Conservation (phyloP, 2,888 invertebrate genomes). For the Eueremaeus valkanovi region DNA sequence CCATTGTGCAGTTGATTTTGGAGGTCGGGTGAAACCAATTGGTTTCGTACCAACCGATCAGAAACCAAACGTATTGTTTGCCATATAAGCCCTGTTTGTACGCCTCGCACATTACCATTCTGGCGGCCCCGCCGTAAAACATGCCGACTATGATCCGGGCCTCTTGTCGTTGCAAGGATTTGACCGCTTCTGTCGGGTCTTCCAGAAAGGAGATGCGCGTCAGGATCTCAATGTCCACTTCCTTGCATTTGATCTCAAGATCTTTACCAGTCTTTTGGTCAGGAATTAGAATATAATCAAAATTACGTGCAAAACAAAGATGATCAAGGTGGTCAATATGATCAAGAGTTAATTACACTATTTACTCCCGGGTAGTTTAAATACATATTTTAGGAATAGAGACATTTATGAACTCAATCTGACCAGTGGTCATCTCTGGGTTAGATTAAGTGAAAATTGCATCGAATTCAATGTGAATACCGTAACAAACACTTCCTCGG, state of each 20-base stretch:
- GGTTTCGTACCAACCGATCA: slow-evolving; percentile 99
- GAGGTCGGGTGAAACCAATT: slow-evolving; percentile 93
- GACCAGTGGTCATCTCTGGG: too few relatives aligned
- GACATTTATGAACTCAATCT: too few relatives aligned
- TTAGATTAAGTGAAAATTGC: too few relatives aligned
- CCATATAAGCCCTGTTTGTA: slow-evolving; percentile 87
- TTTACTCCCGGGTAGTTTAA: too few relatives aligned
- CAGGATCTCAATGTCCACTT: slow-evolving; percentile 82
- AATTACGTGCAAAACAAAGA: too few relatives aligned
- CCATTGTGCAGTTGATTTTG: slow-evolving; percentile 71
- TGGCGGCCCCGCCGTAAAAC: slow-evolving; percentile 96
- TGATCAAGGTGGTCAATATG: too few relatives aligned
- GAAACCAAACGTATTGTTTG: slow-evolving; percentile 96
- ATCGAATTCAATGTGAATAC: too few relatives aligned
- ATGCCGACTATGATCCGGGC: slow-evolving; percentile 96
- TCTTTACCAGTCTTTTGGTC: slow-evolving; percentile 96
- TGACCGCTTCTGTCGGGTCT: slow-evolving; percentile 92
- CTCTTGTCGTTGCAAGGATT: slow-evolving; percentile 86
- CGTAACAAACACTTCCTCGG: slow-evolving; percentile 95
- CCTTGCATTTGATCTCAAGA: slow-evolving; percentile 86
- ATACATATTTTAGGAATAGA: too few relatives aligned
- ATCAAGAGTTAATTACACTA: too few relatives aligned
- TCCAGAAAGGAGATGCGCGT: slow-evolving; percentile 94
- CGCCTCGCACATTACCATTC: slow-evolving; percentile 85
- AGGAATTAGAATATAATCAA: too few relatives aligned